These are phyloP conservation scores for Phylloscopus collybita DNA, from an alignment of 2,797 vertebrate genomes.

Conservation along the genomic window DNA sequence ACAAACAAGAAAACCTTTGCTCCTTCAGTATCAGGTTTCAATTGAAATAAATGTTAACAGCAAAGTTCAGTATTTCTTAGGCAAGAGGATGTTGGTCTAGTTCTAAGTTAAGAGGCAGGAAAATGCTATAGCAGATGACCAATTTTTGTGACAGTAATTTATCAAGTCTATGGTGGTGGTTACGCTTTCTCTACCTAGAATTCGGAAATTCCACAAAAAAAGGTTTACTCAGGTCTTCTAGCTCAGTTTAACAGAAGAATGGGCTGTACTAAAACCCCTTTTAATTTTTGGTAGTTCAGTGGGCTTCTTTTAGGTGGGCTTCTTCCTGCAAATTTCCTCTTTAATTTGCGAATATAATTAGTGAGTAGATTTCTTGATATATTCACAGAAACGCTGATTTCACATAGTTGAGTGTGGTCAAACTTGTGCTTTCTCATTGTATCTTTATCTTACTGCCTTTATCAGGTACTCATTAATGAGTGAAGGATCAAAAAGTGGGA, in stretches of 20 bases:
- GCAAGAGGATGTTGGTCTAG: not conserved
- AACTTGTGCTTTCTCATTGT: constrained; percentile 74
- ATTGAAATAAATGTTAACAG: not conserved
- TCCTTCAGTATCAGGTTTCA: constrained; percentile 4
- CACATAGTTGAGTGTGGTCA: constrained; percentile 51
- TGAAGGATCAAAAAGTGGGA: constrained; percentile 78
- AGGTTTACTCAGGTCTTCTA: not conserved
- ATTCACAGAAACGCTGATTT: constrained; percentile 53
- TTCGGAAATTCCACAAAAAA: not conserved
- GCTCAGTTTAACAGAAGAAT: not conserved
- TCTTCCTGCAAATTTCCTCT: constrained; percentile 37
- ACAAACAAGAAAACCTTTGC: constrained; percentile 23
- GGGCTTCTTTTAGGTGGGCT: not conserved
- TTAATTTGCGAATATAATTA: constrained; percentile 51
- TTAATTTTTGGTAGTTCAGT: not conserved
- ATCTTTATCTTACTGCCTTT: constrained; percentile 85
- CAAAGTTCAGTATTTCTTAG: constrained; percentile 1
- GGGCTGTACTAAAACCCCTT: not conserved
- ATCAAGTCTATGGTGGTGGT: not conserved
- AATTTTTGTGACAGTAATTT: not conserved
- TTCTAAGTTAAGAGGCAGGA: not conserved
- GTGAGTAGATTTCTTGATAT: constrained; percentile 59
- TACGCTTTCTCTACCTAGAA: not conserved
- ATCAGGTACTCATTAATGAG: constrained; percentile 86
- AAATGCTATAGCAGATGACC: not conserved